Evolutionary conservation across 2,888 invertebrate genomes (phyloP).

Genomic region (Orthosia cruda): DNA sequence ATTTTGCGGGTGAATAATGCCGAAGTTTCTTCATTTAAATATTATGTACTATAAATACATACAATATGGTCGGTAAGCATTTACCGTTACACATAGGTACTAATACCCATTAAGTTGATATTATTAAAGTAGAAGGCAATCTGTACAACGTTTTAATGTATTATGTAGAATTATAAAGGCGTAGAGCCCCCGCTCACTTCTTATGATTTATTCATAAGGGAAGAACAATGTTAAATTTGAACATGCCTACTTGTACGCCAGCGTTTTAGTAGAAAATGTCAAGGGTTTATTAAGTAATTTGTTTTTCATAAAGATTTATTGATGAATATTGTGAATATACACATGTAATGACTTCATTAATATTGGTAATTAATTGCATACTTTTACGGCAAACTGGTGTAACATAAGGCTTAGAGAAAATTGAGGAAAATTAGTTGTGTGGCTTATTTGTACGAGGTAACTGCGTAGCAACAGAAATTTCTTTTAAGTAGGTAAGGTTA

Average conservation of each 20-base stretch:
- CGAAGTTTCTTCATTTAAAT: constrained; percentile 4
- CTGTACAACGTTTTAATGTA: constrained; percentile 91
- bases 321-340: constrained; percentile 68
- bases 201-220: constrained; percentile 92
- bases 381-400: not conserved
- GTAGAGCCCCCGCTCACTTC: constrained; percentile 87
- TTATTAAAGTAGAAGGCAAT: constrained; percentile 90
- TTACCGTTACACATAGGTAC: constrained; percentile 75
- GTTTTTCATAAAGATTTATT: constrained; percentile 80
- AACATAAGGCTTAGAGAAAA: constrained; percentile 13
- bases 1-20: not conserved
- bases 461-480: not conserved
- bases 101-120: constrained; percentile 89
- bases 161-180: constrained; percentile 92
- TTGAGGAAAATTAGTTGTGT: constrained; percentile 23
- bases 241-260: constrained; percentile 85
- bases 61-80: constrained; percentile 36
- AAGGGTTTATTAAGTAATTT: constrained; percentile 87
- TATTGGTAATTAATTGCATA: constrained; percentile 32
- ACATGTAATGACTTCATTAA: constrained; percentile 65
- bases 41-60: constrained; percentile 36
- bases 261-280: constrained; percentile 84
- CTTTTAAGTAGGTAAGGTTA: too few species aligned
- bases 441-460: not conserved
- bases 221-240: constrained; percentile 88